These are phyloP conservation scores for Heliothis peltigera DNA, from an alignment of 2,888 invertebrate genomes.

Conservation along the genomic window DNA sequence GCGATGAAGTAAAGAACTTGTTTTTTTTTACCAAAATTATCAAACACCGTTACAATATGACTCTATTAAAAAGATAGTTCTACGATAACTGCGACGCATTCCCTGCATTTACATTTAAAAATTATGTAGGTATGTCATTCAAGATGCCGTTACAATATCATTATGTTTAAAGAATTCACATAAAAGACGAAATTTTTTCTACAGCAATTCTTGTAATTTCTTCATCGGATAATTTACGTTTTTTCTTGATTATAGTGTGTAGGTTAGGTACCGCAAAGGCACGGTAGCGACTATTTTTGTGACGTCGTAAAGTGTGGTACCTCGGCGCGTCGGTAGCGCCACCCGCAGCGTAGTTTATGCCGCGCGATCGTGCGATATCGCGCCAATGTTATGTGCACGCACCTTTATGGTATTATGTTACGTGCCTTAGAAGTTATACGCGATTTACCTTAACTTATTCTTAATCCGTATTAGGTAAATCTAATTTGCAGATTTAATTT, in stretches of 20 bases:
- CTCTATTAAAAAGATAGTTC: constrained; percentile 57
- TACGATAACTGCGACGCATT: constrained; percentile 50
- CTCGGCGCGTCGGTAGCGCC: constrained; percentile 78
- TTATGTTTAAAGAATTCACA: constrained; percentile 57
- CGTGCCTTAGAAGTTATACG: constrained; percentile 71
- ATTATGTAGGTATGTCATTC: constrained; percentile 63
- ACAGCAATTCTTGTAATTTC: constrained; percentile 50
- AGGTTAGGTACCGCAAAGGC: constrained; percentile 54
- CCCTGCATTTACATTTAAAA: constrained; percentile 59
- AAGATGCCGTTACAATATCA: constrained; percentile 56
- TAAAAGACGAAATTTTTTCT: constrained; percentile 48
- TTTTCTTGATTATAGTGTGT: constrained; percentile 41
- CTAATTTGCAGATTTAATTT: constrained; percentile 56
- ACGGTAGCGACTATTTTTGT: constrained; percentile 74
- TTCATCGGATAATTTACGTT: constrained; percentile 41
- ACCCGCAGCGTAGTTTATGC: constrained; percentile 86
- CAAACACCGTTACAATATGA: constrained; percentile 55
- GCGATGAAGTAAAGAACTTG: constrained; percentile 31
- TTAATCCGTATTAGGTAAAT: constrained; percentile 61
- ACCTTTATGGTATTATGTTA: constrained; percentile 77
- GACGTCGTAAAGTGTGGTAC: constrained; percentile 76
- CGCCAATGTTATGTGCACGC: constrained; percentile 76
- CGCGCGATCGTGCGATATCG: constrained; percentile 79
- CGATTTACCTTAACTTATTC: constrained; percentile 62
- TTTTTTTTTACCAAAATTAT: constrained; percentile 52